Conservation (phyloP, 1,140 invertebrate genomes). For the Anagrus nilaparvatae region DNA sequence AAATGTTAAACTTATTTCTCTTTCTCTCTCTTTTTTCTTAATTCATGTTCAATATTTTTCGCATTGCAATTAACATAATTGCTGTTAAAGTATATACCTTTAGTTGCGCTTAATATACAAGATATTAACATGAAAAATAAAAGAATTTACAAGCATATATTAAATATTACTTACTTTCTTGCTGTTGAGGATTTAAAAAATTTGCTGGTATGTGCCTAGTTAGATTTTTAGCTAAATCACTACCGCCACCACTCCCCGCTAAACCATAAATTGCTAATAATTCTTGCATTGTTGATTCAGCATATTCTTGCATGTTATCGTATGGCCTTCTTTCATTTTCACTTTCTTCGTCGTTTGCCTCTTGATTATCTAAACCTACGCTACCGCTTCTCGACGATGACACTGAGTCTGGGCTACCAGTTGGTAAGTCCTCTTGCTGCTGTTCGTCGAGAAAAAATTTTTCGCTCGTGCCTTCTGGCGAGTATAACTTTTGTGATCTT, state of each 20-base stretch:
- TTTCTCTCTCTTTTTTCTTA: too few species aligned
- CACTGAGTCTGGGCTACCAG: conserved; percentile 36
- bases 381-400: conserved; percentile 37
- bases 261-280: conserved; percentile 50
- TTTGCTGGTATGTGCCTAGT: conserved; percentile 38
- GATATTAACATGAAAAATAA: not conserved
- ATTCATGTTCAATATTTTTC: too few species aligned
- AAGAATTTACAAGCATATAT: not conserved
- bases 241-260: conserved; percentile 38
- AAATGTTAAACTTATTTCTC: too few species aligned
- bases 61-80: conserved; percentile 14
- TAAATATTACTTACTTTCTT: not conserved
- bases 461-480: conserved; percentile 23
- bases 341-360: conserved; percentile 30
- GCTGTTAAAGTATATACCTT: not conserved
- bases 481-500: conserved; percentile 36
- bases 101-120: not conserved
- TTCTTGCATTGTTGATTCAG: conserved; percentile 55
- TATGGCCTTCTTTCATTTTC: conserved; percentile 31
- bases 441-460: not conserved
- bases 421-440: conserved; percentile 18
- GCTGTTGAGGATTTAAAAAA: conserved; percentile 25
- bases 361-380: conserved; percentile 29
- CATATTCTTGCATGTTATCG: conserved; percentile 48
- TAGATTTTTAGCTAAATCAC: conserved; percentile 40